A percentile compares a stretch with the other conserved stretches of the same genome.
Conservation (phyloP, 2,797 vertebrate genomes). For the Pachyuromys duprasi region DNA sequence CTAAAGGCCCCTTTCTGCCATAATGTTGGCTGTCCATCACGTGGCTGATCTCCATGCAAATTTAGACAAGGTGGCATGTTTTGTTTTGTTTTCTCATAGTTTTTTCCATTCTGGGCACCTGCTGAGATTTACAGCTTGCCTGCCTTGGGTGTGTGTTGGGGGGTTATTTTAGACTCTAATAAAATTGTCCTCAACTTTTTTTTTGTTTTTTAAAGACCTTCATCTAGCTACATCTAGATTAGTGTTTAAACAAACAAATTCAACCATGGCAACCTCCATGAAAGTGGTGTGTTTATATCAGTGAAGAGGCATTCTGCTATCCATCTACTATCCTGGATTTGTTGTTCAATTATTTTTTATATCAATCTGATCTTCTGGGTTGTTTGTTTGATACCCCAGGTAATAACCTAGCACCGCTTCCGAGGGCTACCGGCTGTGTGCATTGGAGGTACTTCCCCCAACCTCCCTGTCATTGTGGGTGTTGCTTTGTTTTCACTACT, state of each 20-base stretch:
- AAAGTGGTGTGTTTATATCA: not conserved
- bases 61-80: not conserved
- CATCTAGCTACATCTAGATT: not conserved
- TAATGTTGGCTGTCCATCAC: too few relatives aligned
- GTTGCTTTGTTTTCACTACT: not conserved
- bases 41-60: not conserved
- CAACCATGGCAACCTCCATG: not conserved
- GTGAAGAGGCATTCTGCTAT: not conserved
- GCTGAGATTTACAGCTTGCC: not conserved
- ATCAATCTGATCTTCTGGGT: not conserved
- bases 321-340: not conserved
- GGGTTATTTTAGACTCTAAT: not conserved
- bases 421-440: not conserved
- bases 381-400: constrained; percentile 19
- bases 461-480: not conserved
- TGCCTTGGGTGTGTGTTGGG: too few relatives aligned
- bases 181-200: not conserved
- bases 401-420: not conserved
- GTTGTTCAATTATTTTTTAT: not conserved
- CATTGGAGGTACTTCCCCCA: not conserved
- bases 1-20: not conserved
- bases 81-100: not conserved
- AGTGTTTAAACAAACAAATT: not conserved
- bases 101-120: not conserved
- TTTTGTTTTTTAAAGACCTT: not conserved